Evolutionary conservation across 2,113 vertebrate genomes (phyloP).

Genomic region (Tenebrosternarchus preto): DNA sequence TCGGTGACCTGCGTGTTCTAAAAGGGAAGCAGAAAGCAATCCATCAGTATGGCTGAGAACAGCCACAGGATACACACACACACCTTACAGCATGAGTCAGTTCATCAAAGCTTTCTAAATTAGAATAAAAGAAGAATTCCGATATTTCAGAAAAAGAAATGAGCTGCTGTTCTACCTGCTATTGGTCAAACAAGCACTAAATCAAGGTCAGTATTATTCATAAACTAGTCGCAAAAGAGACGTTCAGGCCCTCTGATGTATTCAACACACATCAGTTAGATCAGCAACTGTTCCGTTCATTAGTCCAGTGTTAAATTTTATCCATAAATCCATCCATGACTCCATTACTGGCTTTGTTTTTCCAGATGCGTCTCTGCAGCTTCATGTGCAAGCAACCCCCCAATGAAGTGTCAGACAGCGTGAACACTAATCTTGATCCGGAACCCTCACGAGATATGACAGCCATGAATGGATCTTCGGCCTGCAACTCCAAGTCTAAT

Average conservation of each 20-base stretch:
- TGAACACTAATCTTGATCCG: neutral
- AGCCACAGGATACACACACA: neutral
- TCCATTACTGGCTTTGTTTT: neutral
- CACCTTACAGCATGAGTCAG: neutral
- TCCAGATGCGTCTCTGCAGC: neutral
- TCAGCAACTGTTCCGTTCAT: no score
- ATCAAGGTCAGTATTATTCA: no score
- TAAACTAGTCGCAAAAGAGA: no score
- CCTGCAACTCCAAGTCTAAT: neutral
- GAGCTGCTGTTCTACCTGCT: no score
- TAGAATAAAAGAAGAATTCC: no score
- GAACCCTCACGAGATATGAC: neutral
- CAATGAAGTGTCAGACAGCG: neutral
- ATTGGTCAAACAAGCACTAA: no score
- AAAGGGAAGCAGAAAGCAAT: constrained; percentile 34
- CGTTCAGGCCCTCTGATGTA: no score
- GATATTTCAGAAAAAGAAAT: no score
- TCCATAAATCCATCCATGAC: neutral
- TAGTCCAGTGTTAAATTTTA: neutral
- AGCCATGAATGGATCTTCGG: neutral
- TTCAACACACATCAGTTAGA: no score
- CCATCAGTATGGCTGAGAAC: neutral
- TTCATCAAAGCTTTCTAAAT: neutral
- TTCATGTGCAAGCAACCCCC: no score
- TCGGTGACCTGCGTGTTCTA: constrained; percentile 97